Percentiles rank a stretch among this genome's conserved stretches.
Evolutionary conservation across 2,888 invertebrate genomes (phyloP).

Genomic region (Xylophagus ater): DNA sequence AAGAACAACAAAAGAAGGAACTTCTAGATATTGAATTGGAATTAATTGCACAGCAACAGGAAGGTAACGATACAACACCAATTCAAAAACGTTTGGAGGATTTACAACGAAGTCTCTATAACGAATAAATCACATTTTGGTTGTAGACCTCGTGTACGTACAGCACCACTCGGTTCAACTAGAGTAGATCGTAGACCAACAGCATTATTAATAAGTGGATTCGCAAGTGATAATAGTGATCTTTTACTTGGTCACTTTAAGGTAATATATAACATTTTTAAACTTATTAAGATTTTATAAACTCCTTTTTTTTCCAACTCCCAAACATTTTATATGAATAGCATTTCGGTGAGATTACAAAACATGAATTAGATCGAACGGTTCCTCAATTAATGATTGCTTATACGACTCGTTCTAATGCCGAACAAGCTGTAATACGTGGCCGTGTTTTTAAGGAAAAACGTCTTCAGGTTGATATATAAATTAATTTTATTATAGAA

Average conservation of each 20-base stretch:
- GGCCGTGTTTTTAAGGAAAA: constrained; percentile 55
- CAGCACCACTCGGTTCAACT: constrained; percentile 35
- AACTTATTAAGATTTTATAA: no score
- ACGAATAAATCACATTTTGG: constrained; percentile 20
- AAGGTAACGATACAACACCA: constrained; percentile 75
- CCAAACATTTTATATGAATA: constrained; percentile 27
- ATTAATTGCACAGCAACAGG: constrained; percentile 76
- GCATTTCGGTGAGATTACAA: constrained; percentile 83
- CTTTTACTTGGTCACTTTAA: constrained; percentile 72
- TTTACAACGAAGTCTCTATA: constrained; percentile 41
- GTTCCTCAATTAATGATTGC: constrained; percentile 47
- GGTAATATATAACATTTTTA: no score
- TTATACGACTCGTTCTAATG: constrained; percentile 36
- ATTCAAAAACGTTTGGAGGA: constrained; percentile 67
- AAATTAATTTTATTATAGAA: no score
- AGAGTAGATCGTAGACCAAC: constrained; percentile 79
- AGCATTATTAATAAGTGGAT: constrained; percentile 76
- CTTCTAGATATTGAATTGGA: constrained; percentile 85
- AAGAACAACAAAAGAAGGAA: constrained; percentile 77
- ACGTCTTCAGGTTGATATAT: constrained; percentile 62
- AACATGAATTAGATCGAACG: constrained; percentile 59
- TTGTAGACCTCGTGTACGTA: constrained; percentile 25
- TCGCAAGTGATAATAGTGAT: constrained; percentile 71
- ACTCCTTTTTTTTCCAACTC: no score
- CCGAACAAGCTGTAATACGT: constrained; percentile 38